A percentile compares a stretch with the other conserved stretches of the same genome.
phyloP scores from a whole-genome alignment of 2,797 vertebrate species.

The Lepilemur septentrionalis region DNA sequence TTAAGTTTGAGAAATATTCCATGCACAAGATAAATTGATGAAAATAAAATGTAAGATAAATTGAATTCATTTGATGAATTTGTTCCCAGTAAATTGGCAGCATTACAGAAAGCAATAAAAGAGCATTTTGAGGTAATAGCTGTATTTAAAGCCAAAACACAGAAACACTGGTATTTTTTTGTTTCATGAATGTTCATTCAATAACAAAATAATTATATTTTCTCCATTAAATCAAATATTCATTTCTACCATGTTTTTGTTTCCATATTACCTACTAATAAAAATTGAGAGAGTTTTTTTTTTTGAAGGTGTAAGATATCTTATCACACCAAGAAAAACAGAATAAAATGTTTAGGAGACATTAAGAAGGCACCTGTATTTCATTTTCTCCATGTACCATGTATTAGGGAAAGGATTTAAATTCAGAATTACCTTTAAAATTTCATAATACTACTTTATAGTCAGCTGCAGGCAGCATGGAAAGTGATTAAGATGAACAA shows the following conservation, averaged over 20 bases:
- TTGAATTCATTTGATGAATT: constrained; percentile 60
- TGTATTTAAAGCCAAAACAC: constrained; percentile 43
- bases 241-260: background rate
- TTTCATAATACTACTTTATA: background rate
- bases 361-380: background rate
- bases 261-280: constrained; percentile 11
- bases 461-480: background rate
- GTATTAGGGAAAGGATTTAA: background rate
- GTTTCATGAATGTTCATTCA: background rate
- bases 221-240: constrained; percentile 16
- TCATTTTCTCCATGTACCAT: background rate
- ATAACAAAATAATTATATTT: constrained; percentile 26
- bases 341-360: background rate
- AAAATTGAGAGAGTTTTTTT: background rate
- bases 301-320: background rate
- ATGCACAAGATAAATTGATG: constrained; percentile 57
- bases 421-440: constrained; percentile 40
- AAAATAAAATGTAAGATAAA: constrained; percentile 62
- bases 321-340: background rate
- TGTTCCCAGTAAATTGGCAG: constrained; percentile 39
- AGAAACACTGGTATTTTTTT: background rate
- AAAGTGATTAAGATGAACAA: background rate
- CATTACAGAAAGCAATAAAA: constrained; percentile 51
- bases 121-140: constrained; percentile 29
- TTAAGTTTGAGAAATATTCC: constrained; percentile 42